phyloP scores from a whole-genome alignment of 2,113 vertebrate species.

The Hystrix cristata region DNA sequence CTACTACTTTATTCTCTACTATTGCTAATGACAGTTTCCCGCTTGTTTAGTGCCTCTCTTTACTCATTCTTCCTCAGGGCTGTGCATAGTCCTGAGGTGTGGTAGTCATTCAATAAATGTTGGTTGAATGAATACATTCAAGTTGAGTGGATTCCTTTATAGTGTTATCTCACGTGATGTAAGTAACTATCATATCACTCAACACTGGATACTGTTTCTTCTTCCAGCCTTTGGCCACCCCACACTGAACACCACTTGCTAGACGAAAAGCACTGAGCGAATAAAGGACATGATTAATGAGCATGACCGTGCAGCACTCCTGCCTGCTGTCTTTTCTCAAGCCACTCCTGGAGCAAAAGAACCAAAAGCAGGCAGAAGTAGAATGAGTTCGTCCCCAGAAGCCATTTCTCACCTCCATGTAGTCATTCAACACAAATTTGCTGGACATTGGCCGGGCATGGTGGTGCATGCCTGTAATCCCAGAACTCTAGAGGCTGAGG shows the following conservation, averaged over 20 bases:
- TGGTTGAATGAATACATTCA: background rate
- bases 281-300: background rate
- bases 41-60: background rate
- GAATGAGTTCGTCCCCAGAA: background rate
- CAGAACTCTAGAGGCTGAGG: too few relatives aligned
- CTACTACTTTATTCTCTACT: background rate
- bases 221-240: background rate
- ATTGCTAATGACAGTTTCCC: background rate
- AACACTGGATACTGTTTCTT: background rate
- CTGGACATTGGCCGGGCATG: too few relatives aligned
- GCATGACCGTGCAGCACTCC: background rate
- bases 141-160: background rate
- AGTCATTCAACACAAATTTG: background rate
- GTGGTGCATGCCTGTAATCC: too few relatives aligned
- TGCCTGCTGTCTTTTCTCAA: background rate
- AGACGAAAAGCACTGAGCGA: background rate
- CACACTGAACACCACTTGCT: background rate
- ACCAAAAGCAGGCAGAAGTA: background rate
- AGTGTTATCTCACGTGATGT: background rate
- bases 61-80: background rate
- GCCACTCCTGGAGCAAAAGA: background rate
- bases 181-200: background rate
- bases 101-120: background rate
- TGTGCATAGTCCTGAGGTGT: accelerated
- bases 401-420: background rate